Base-by-base conservation (phyloP, 2,113 vertebrate genomes). In the Nerophis ophidion region DNA sequence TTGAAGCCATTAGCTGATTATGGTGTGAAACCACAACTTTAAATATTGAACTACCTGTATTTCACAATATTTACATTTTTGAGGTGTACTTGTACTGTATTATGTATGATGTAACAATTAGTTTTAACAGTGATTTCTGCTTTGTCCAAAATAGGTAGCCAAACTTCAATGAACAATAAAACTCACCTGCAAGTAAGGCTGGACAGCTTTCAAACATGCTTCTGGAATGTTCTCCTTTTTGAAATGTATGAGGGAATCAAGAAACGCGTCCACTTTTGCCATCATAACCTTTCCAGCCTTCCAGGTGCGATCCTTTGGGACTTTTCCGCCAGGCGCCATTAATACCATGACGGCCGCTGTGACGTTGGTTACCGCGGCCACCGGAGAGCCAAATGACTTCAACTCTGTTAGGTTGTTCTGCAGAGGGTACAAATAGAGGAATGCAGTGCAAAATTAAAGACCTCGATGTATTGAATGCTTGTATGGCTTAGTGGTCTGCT, bases 261-360 rank as follows among this genome's bases (percentile, higher is more conserved):
- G 87, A 87, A 99, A 98, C 0, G 81, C 0, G 19, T 98, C 95
- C 1, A 97, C 92, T 71, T 92, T 95, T 60, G 91, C 87, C 95
- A 98, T 99, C 87, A 91, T 67, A 7, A 86, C 83, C 65, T 90
- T 97, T 0, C 93, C 93, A 0, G 94, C 92, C 80, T 98, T 98
- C 97, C 96, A 98, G 91, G 93, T 98, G 55, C 92, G 90, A 78
- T 98, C 95, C 68, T 93, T 98, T 13, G 96, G 93, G 19, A 98
- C 91, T 33, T 62, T 93, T 2, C 94, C 95, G 0, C 76, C 76
- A 0, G 92, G 92, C 0, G 95, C 95, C 33, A 68, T 86, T 48
- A 99, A 90, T 4, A 93, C 93, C 97, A 98, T 95, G 57, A 98
- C 95, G 0, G 95, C 94, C 0, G 95, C 94, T 0, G 91, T 94